phyloP scores from a whole-genome alignment of 1,140 invertebrate genomes.

The Linepithema humile region DNA sequence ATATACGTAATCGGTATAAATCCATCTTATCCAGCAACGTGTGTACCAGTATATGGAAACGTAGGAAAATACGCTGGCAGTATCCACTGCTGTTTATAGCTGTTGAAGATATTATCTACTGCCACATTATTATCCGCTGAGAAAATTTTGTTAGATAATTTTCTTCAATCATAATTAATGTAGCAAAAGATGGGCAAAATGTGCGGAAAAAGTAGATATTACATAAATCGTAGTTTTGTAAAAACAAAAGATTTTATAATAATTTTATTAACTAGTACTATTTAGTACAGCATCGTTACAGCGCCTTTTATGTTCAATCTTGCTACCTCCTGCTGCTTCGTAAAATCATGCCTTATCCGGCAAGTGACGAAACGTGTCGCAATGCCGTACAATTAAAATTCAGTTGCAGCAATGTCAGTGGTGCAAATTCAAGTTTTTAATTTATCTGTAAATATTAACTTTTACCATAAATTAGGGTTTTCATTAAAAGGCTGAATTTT shows the following conservation, averaged over 20 bases:
- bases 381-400: conserved; percentile 2
- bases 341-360: not conserved
- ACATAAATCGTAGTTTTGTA: not conserved
- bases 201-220: not conserved
- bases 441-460: not conserved
- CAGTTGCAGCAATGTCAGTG: not conserved
- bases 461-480: not conserved
- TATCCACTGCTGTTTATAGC: not conserved
- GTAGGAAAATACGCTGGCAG: not conserved
- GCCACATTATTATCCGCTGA: not conserved
- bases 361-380: not conserved
- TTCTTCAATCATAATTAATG: not conserved
- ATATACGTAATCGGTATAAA: not conserved
- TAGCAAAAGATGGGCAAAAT: not conserved
- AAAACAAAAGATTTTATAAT: not conserved
- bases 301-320: not conserved
- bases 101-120: not conserved
- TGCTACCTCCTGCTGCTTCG: not conserved
- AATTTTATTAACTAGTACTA: not conserved
- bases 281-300: not conserved
- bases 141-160: not conserved
- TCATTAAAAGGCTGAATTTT: not conserved
- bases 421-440: not conserved
- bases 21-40: not conserved
- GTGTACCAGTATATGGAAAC: not conserved